Conservation (phyloP, 2,888 invertebrate species). For the Unio delphinus region DNA sequence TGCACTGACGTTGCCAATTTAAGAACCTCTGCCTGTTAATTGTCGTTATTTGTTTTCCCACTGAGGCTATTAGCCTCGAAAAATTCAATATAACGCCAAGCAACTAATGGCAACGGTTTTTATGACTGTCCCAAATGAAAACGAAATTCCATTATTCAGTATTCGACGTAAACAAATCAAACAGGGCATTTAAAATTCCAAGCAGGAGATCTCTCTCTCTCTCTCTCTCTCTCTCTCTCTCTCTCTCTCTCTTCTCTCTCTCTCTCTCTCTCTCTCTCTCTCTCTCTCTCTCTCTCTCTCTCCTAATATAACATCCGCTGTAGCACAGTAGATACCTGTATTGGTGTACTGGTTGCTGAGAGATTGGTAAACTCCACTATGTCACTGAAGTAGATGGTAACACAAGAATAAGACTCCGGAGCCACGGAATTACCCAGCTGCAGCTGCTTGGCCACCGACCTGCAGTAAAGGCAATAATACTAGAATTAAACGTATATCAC, state of each 20-base stretch:
- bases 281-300: background rate
- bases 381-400: conserved; percentile 95
- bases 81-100: no score
- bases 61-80: no score
- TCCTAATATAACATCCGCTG: background rate
- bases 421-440: conserved; percentile 89
- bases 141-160: no score
- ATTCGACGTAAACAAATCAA: no score
- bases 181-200: no score
- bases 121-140: no score
- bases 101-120: no score
- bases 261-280: conserved; percentile 12
- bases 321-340: conserved; percentile 34
- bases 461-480: conserved; percentile 8
- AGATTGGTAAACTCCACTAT: conserved; percentile 70
- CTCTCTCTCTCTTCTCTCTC: conserved; percentile 9
- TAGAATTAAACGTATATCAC: background rate
- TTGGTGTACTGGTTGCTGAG: conserved; percentile 43
- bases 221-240: no score
- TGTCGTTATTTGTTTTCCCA: no score
- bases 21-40: no score
- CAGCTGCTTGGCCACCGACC: conserved; percentile 84
- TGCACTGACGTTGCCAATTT: no score
- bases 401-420: conserved; percentile 90
- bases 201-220: no score